phyloP scores from a whole-genome alignment of 2,888 invertebrate genomes.

The Marasmarcha lunaedactyla region DNA sequence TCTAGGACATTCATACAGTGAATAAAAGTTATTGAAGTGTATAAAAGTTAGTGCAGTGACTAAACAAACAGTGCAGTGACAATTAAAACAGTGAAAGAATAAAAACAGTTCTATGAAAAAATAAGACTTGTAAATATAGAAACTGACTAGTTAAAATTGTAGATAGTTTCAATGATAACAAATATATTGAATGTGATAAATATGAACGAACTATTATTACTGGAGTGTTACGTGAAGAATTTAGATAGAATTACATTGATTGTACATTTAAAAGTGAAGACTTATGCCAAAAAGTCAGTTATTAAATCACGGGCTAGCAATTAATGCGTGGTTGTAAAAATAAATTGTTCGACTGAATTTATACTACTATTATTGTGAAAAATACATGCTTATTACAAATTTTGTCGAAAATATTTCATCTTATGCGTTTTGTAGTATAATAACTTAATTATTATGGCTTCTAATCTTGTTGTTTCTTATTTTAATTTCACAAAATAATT shows the following conservation, averaged over 20 bases:
- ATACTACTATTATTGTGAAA: constrained; percentile 29
- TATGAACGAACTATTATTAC: constrained; percentile 29
- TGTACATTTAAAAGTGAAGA: constrained; percentile 3
- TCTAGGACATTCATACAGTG: constrained; percentile 30
- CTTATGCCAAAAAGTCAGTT: constrained; percentile 15
- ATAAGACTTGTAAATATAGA: constrained; percentile 44
- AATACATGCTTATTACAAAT: constrained; percentile 6
- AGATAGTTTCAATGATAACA: constrained; percentile 40
- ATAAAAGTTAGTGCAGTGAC: constrained; percentile 12
- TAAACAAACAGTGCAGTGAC: not conserved
- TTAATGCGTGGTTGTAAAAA: constrained; percentile 33
- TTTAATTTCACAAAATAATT: too few relatives aligned
- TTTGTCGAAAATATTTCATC: constrained; percentile 1
- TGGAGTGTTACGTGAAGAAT: constrained; percentile 9
- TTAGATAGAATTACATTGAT: constrained; percentile 26
- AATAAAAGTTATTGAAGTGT: constrained; percentile 11
- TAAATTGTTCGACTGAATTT: constrained; percentile 47
- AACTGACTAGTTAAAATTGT: constrained; percentile 42
- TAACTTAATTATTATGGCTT: too few relatives aligned
- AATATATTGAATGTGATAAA: constrained; percentile 58
- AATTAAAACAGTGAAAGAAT: not conserved
- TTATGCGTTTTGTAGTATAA: not conserved
- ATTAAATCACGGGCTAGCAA: constrained; percentile 11
- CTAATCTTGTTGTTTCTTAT: too few relatives aligned
- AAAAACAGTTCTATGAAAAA: constrained; percentile 1